Evolutionary conservation across 1,140 invertebrate genomes (phyloP).

Genomic region (Zaprionus tsacasi): DNA sequence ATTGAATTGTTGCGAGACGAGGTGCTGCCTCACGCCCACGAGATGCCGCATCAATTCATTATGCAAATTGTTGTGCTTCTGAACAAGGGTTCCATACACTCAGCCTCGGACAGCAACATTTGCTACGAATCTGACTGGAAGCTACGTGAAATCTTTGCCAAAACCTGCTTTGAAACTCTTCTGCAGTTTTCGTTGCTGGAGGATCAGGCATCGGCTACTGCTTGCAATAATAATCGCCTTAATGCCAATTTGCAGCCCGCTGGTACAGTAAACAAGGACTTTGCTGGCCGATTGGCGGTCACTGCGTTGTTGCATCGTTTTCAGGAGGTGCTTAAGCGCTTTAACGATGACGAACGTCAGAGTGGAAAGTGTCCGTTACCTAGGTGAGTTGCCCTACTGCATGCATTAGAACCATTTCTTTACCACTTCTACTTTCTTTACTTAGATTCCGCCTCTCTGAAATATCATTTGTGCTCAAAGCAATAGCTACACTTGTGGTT

Average conservation of each 20-base stretch:
- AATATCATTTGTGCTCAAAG: slow-evolving; percentile 98
- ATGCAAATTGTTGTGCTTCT: slow-evolving; percentile 94
- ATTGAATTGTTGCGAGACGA: slow-evolving; percentile 94
- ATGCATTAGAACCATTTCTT: background rate
- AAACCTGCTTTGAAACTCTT: slow-evolving; percentile 97
- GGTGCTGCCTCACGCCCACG: slow-evolving; percentile 92
- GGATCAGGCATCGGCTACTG: slow-evolving; percentile 81
- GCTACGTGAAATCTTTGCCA: slow-evolving; percentile 96
- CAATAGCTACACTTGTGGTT: slow-evolving; percentile 95
- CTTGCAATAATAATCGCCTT: slow-evolving; percentile 80
- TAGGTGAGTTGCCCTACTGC: slow-evolving; percentile 86
- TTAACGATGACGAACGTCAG: slow-evolving; percentile 93
- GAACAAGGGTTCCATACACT: slow-evolving; percentile 97
- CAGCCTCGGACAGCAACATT: slow-evolving; percentile 89
- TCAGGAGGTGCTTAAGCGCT: slow-evolving; percentile 95
- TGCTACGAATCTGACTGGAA: slow-evolving; percentile 94
- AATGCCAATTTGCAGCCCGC: slow-evolving; percentile 66
- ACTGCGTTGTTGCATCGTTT: slow-evolving; percentile 96
- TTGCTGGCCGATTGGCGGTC: slow-evolving; percentile 94
- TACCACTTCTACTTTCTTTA: slow-evolving; percentile 39
- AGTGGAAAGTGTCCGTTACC: slow-evolving; percentile 96
- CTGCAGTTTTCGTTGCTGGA: slow-evolving; percentile 95
- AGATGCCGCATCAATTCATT: slow-evolving; percentile 94
- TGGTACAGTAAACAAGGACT: slow-evolving; percentile 85
- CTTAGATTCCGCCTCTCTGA: slow-evolving; percentile 96